phyloP scores from a whole-genome alignment of 2,797 vertebrate genomes.

The Lemur catta region DNA sequence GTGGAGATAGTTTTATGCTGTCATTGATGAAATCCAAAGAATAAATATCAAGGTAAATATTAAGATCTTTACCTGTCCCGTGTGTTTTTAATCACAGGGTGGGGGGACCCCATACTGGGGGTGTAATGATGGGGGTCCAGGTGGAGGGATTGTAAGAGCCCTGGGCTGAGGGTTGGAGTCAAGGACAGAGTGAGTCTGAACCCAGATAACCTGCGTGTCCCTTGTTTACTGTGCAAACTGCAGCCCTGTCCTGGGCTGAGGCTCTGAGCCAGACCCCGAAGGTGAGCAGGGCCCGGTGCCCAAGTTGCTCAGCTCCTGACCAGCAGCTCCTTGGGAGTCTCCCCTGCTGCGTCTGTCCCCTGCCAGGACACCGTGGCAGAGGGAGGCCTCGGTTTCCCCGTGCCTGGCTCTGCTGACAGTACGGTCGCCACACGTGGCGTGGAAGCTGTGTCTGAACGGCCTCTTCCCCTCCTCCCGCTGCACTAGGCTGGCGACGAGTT shows the following conservation, averaged over 20 bases:
- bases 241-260: not conserved
- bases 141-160: not conserved
- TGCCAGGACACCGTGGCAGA: not conserved
- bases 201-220: not conserved
- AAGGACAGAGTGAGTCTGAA: not conserved
- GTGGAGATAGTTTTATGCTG: not conserved
- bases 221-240: not conserved
- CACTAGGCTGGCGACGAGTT: constrained; percentile 92
- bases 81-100: not conserved
- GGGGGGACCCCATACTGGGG: no score
- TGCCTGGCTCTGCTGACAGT: not conserved
- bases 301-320: not conserved
- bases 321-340: not conserved
- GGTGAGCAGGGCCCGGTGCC: not conserved
- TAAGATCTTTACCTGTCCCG: not conserved
- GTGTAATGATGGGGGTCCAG: not conserved
- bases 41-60: not conserved
- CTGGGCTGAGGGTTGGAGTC: not conserved
- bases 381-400: rapidly evolving
- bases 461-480: not conserved
- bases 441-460: not conserved
- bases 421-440: rapidly evolving
- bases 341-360: not conserved
- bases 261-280: not conserved
- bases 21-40: not conserved